phyloP scores from a whole-genome alignment of 2,113 vertebrate species.

The Uropsilus gracilis region DNA sequence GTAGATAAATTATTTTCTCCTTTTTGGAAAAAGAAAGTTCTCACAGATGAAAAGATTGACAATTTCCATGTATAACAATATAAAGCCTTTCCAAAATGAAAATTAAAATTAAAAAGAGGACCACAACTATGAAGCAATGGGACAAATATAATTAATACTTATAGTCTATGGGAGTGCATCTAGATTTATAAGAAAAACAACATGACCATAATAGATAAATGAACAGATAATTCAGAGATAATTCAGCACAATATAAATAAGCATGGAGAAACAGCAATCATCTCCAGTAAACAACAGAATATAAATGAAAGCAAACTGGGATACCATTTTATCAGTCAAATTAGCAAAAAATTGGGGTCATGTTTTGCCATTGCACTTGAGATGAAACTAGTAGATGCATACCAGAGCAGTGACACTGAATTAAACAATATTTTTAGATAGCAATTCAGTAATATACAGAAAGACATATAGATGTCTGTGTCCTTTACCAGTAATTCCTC shows the following conservation, averaged over 20 bases:
- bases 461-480: conserved; percentile 24
- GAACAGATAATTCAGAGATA: conserved; percentile 44
- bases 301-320: conserved; percentile 53
- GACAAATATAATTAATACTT: conserved; percentile 50
- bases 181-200: conserved; percentile 54
- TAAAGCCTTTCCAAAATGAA: conserved; percentile 10
- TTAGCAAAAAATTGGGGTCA: background rate
- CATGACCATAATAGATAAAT: conserved; percentile 1
- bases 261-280: background rate
- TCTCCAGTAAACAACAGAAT: conserved; percentile 46
- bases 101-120: conserved; percentile 47
- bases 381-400: conserved; percentile 21
- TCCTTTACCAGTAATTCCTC: conserved; percentile 64
- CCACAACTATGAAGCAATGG: conserved; percentile 20
- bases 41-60: background rate
- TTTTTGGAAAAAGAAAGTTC: conserved; percentile 45
- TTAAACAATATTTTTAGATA: conserved; percentile 57
- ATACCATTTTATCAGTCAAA: conserved; percentile 35
- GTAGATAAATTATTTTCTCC: background rate
- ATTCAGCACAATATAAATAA: conserved; percentile 13
- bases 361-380: background rate
- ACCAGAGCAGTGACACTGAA: conserved; percentile 12
- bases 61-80: background rate
- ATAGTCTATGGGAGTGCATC: background rate
- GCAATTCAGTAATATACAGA: conserved; percentile 40